A percentile compares a stretch with the other conserved stretches of the same genome.
These are phyloP conservation scores for Leptosomus discolor DNA, from an alignment of 2,113 vertebrate genomes.

Conservation along the genomic window DNA sequence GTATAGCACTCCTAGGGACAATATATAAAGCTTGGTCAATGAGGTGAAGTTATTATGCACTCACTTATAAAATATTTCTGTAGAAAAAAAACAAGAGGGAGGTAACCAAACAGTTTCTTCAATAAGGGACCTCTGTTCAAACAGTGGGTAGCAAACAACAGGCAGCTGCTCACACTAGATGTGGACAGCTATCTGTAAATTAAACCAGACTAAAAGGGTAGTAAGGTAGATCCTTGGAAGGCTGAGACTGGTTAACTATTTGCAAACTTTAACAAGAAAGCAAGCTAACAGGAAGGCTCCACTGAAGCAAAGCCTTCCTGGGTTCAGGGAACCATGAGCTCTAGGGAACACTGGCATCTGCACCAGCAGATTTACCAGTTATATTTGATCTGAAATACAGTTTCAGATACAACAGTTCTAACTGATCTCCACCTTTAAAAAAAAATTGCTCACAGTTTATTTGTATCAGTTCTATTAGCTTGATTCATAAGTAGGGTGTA, in stretches of 20 bases:
- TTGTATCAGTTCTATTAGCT: not conserved
- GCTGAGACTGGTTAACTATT: not conserved
- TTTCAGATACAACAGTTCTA: not conserved
- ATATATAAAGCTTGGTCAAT: not conserved
- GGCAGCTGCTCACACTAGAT: not conserved
- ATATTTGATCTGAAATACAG: not conserved
- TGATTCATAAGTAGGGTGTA: not conserved
- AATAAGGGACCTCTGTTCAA: not conserved
- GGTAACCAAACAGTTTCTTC: not conserved
- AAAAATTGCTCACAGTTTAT: not conserved
- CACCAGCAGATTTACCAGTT: not conserved
- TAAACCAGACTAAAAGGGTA: not conserved
- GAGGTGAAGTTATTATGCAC: not conserved
- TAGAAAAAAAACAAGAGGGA: not conserved
- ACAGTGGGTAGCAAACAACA: not conserved
- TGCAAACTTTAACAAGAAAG: not conserved
- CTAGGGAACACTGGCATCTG: not conserved
- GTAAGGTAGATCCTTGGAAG: not conserved
- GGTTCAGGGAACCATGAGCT: not conserved
- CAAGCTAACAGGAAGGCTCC: not conserved
- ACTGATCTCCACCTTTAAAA: not conserved
- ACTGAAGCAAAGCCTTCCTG: not conserved
- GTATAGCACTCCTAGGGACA: not conserved
- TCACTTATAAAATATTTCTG: not conserved
- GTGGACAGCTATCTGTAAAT: not conserved